phyloP scores from a whole-genome alignment of 1,140 invertebrate genomes.

The Leptinotarsa lineolata region DNA sequence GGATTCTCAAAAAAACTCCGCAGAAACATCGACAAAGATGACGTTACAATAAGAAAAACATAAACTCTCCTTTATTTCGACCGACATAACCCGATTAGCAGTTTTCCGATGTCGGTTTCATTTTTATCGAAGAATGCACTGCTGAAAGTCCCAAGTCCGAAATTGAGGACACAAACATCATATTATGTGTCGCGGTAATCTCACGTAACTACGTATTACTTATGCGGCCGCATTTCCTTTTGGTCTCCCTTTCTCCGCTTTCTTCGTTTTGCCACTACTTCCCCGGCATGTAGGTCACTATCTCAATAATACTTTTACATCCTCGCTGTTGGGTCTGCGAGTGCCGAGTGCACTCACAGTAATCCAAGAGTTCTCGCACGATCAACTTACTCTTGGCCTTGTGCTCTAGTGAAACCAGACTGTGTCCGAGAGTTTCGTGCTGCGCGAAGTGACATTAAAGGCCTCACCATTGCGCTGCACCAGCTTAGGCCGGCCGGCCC shows the following conservation, averaged over 20 bases:
- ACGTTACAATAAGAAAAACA: no score
- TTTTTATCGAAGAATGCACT: constrained; percentile 51
- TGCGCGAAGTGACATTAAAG: constrained; percentile 33
- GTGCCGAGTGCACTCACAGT: constrained; percentile 42
- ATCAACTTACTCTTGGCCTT: constrained; percentile 38
- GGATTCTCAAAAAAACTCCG: no score
- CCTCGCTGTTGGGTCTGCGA: constrained; percentile 38
- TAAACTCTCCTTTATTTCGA: neutral
- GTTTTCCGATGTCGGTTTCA: constrained; percentile 37
- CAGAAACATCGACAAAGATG: no score
- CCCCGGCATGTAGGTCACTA: constrained; percentile 55
- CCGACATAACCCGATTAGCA: constrained; percentile 26
- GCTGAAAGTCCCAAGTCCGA: constrained; percentile 41
- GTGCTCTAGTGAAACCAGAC: constrained; percentile 27
- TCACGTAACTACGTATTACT: constrained; percentile 54
- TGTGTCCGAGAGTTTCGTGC: constrained; percentile 4
- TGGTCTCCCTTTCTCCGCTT: constrained; percentile 56
- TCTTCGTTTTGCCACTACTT: constrained; percentile 54
- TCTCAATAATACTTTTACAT: constrained; percentile 55
- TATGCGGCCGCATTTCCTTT: constrained; percentile 54
- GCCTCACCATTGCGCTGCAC: constrained; percentile 49
- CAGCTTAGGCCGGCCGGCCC: constrained; percentile 43
- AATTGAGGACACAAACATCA: constrained; percentile 49
- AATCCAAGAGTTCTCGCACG: constrained; percentile 26
- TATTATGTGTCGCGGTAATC: constrained; percentile 55